phyloP scores from a whole-genome alignment of 2,888 invertebrate species.

The Protonemura montana region DNA sequence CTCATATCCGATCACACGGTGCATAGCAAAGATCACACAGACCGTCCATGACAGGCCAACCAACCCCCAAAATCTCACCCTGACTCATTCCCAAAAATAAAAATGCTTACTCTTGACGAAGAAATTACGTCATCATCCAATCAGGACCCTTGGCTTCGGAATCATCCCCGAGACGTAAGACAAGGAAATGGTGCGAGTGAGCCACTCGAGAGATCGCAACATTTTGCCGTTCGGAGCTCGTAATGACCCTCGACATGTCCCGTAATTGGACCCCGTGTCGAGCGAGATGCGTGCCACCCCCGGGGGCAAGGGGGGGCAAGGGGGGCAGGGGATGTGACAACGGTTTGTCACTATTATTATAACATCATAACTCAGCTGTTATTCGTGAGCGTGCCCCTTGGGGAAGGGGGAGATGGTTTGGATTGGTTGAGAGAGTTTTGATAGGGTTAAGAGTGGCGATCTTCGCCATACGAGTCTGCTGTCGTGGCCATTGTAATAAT shows the following conservation, averaged over 20 bases:
- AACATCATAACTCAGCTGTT: constrained; percentile 27
- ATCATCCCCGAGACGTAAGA: not conserved
- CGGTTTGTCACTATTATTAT: constrained; percentile 39
- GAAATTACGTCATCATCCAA: not conserved
- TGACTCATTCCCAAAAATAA: not conserved
- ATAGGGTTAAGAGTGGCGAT: not conserved
- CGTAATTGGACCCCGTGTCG: not conserved
- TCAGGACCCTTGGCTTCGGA: not conserved
- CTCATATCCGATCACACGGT: no score
- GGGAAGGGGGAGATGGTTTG: not conserved
- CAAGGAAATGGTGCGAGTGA: not conserved
- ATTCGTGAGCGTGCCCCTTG: not conserved
- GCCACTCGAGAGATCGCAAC: not conserved
- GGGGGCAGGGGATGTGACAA: constrained; percentile 21
- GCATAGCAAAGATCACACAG: no score
- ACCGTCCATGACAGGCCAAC: no score
- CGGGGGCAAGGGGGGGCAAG: not conserved
- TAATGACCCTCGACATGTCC: not conserved
- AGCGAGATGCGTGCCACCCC: not conserved
- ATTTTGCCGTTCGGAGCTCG: not conserved
- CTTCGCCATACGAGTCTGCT: no score
- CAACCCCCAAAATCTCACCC: no score
- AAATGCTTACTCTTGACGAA: not conserved
- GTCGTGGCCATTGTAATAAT: no score
- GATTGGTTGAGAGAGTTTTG: not conserved